Base-by-base conservation (phyloP, 2,888 invertebrate species). In the Apamea epomidion region DNA sequence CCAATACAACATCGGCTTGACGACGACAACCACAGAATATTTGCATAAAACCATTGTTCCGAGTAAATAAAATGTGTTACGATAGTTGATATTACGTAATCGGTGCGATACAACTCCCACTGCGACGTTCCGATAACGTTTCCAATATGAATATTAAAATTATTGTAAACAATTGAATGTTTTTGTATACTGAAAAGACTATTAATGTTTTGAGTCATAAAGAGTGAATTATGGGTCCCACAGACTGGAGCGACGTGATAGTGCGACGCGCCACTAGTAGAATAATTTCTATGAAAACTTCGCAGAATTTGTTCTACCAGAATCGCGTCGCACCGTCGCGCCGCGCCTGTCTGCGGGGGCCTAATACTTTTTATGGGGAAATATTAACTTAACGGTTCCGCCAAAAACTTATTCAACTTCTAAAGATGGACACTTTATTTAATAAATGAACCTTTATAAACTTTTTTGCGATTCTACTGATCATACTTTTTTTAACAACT, bases 21-120 rank as follows among this genome's bases (percentile, higher is more conserved):
- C 48, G 58, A 68, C 21, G 16, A 37, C 0, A 78, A 65, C 72
- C 64, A 62, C 69, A 42, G 5, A 67, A 25, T 25, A 87, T 86
- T 81, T 87, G 58, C 87, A 84, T 84, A 78, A 80, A 87, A 68
- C 78, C 80, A 80, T 82, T 84, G 78, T 78, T 32, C 51, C 69
- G 76, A 69, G 82, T 82, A 84, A 89, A 89, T 85, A 89, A 88
- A 82, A 85, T 73, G 70, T 70, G 70, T 74, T 73, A 78, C 70
- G 71, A 80, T 85, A 78, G 81, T 77, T 69, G 76, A 83, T 78
- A 80, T 78, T 74, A 48, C 79, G 71, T 81, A 86, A 82, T 84
- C 81, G 74, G 62, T 58, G 58, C 29, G 60, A 74, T 72, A 77
- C 81, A 72, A 81, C 60, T 77, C 74, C 86, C 85, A 37, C 79